A percentile compares a stretch with the other conserved stretches of the same genome.
These are phyloP conservation scores for Tenthredo notha DNA, from an alignment of 2,888 invertebrate species.

Conservation along the genomic window DNA sequence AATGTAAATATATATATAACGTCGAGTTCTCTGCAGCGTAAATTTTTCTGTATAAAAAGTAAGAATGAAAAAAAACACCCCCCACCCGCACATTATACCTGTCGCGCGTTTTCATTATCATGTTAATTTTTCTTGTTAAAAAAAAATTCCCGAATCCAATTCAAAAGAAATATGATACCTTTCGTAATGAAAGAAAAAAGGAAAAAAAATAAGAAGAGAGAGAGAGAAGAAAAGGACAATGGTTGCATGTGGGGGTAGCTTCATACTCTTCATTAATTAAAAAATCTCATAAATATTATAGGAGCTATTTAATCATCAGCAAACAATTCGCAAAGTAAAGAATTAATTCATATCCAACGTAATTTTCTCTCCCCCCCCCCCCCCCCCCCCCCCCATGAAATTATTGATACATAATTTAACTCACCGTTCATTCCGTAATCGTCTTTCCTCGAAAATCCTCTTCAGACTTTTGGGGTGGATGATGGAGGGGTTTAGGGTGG, in stretches of 20 bases:
- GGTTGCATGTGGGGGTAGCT: background rate
- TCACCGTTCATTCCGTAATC: conserved; percentile 34
- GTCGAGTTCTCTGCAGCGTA: background rate
- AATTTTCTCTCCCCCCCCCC: background rate
- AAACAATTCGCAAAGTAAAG: background rate
- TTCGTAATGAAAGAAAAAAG: background rate
- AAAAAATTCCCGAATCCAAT: background rate
- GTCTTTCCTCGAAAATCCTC: conserved; percentile 33
- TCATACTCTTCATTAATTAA: background rate
- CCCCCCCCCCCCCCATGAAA: background rate
- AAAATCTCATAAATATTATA: background rate
- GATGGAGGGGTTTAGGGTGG: background rate
- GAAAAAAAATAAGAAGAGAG: background rate
- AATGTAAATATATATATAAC: background rate
- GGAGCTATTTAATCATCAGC: background rate
- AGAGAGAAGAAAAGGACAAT: background rate
- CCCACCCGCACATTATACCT: background rate
- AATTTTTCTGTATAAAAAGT: background rate
- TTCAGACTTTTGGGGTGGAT: conserved; percentile 15
- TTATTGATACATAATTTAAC: conserved; percentile 17
- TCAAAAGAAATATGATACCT: background rate
- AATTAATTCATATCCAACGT: background rate
- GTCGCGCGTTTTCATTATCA: background rate
- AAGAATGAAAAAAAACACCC: background rate
- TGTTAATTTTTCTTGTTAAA: conserved; percentile 8